Evolutionary conservation across 2,113 vertebrate genomes (phyloP).

Genomic region (Lophura nycthemera): DNA sequence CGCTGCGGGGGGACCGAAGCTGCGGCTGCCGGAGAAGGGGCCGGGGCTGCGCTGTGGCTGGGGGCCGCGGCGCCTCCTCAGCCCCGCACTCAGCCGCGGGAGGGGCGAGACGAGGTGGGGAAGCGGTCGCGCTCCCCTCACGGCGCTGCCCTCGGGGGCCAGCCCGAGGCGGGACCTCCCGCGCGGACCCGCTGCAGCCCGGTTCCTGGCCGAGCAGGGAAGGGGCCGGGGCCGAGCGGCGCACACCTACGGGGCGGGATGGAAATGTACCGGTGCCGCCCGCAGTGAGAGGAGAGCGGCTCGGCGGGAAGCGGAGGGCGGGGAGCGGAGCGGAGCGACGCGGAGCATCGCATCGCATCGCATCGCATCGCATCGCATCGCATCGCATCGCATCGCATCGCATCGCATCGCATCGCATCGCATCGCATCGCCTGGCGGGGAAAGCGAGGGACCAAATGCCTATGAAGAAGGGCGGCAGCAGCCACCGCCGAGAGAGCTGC

Average conservation of each 20-base stretch:
- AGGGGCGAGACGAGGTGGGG: too few relatives aligned
- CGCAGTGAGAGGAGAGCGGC: not conserved
- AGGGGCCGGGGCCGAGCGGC: not conserved
- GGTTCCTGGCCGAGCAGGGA: not conserved
- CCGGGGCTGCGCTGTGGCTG: not conserved
- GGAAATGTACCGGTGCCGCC: slow-evolving; percentile 64
- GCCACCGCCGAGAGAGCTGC: not conserved
- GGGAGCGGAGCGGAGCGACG: not conserved
- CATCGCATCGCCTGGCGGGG: slow-evolving; percentile 11
- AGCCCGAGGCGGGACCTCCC: too few relatives aligned
- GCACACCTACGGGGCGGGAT: not conserved
- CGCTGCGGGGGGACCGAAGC: not conserved
- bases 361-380: not conserved
- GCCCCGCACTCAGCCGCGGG: too few relatives aligned
- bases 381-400: too few relatives aligned
- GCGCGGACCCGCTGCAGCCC: too few relatives aligned
- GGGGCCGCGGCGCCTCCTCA: not conserved
- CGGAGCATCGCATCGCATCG: not conserved
- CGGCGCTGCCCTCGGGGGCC: too few relatives aligned
- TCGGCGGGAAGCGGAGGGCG: not conserved
- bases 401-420: not conserved
- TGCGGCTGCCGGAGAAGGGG: not conserved
- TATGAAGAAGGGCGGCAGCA: not conserved
- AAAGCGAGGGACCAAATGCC: slow-evolving; percentile 37
- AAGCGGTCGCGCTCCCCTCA: too few relatives aligned